Percentiles rank a stretch among this genome's conserved stretches.
Conservation (phyloP, 2,888 invertebrate species). For the Zele albiditarsus region DNA sequence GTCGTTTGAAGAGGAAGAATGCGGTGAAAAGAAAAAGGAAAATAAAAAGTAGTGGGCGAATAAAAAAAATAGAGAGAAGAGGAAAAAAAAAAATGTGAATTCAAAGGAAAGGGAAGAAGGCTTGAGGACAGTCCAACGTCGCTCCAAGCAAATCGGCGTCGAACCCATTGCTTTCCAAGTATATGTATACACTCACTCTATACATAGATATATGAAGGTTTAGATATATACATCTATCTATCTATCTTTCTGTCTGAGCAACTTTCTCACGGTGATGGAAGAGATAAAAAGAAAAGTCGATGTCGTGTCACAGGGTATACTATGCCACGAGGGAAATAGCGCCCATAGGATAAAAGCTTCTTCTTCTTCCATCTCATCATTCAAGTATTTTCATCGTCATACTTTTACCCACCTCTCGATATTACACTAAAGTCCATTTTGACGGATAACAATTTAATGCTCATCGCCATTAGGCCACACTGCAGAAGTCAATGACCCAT, state of each 20-base stretch:
- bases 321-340: not conserved
- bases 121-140: slow-evolving; percentile 26
- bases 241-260: slow-evolving; percentile 18
- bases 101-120: slow-evolving; percentile 20
- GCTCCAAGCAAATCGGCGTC: slow-evolving; percentile 29
- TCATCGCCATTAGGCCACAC: not conserved
- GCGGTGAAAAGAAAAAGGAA: not conserved
- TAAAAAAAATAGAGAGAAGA: not conserved
- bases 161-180: not conserved
- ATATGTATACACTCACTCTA: not conserved
- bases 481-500: not conserved
- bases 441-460: slow-evolving; percentile 10
- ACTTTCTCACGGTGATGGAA: slow-evolving; percentile 17
- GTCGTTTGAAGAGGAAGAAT: slow-evolving; percentile 11
- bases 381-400: slow-evolving; percentile 30
- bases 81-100: slow-evolving; percentile 15
- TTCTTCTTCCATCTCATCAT: slow-evolving; percentile 2
- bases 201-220: not conserved
- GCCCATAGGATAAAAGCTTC: slow-evolving; percentile 16
- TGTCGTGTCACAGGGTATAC: slow-evolving; percentile 21
- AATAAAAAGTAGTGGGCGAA: not conserved
- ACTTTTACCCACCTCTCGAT: slow-evolving; percentile 3
- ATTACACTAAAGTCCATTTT: slow-evolving; percentile 6
- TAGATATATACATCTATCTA: not conserved
- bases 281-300: slow-evolving; percentile 29